Conservation (phyloP, 1,140 invertebrate species). For the Drosophila littoralis region DNA sequence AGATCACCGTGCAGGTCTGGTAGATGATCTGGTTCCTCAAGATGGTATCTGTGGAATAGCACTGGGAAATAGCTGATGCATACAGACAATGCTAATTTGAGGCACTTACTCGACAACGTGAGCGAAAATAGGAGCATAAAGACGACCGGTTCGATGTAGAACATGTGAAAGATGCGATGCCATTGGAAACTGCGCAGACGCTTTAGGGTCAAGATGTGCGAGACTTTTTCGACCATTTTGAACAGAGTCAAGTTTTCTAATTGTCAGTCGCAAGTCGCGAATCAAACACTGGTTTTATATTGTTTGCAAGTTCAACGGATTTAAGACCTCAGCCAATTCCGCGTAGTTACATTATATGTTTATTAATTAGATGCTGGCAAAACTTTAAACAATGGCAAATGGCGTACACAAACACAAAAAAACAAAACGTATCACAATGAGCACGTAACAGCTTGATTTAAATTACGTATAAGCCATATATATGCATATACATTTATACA, state of each 20-base stretch:
- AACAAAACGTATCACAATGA: conserved; percentile 6
- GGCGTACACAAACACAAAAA: neutral
- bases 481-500: neutral
- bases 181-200: conserved; percentile 64
- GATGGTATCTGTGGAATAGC: conserved; percentile 84
- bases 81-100: neutral
- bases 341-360: conserved; percentile 17
- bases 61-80: neutral
- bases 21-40: conserved; percentile 86
- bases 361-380: conserved; percentile 16
- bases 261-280: neutral
- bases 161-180: conserved; percentile 75
- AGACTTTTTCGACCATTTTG: conserved; percentile 72
- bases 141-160: conserved; percentile 80
- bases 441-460: conserved; percentile 16
- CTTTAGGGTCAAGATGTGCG: conserved; percentile 47
- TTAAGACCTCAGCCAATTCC: neutral
- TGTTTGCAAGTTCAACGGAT: neutral
- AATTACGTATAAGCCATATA: conserved; percentile 20
- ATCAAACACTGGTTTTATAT: neutral
- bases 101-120: conserved; percentile 76
- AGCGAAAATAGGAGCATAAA: conserved; percentile 77
- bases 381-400: conserved; percentile 20
- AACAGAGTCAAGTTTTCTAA: too few species aligned
- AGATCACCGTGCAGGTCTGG: conserved; percentile 85